Evolutionary conservation across 2,797 vertebrate species (phyloP).

Genomic region (Chelmon rostratus): DNA sequence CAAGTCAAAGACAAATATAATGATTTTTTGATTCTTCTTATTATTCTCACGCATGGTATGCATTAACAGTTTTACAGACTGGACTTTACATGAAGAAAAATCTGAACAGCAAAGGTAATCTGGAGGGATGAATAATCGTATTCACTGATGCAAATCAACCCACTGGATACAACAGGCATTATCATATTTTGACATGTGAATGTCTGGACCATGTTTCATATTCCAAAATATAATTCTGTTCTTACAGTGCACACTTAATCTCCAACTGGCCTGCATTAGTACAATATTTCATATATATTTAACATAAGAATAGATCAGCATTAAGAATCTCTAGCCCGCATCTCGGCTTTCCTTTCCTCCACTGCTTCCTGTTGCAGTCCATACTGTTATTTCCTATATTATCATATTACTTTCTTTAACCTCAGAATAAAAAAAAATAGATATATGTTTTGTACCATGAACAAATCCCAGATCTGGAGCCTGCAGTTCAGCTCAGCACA

Average conservation of each 20-base stretch:
- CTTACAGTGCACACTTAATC: not conserved
- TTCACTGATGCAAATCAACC: not conserved
- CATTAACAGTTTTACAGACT: not conserved
- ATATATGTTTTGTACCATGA: too few species aligned
- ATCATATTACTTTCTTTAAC: not conserved
- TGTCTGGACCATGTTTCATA: too few species aligned
- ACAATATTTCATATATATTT: too few species aligned
- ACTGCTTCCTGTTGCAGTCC: too few species aligned
- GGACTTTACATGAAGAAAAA: not conserved
- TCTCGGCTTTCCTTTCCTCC: too few species aligned
- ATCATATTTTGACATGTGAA: not conserved
- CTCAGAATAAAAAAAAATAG: too few species aligned
- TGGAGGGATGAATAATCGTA: not conserved
- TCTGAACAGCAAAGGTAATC: not conserved
- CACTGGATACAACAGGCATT: not conserved
- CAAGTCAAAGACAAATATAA: constrained; percentile 1
- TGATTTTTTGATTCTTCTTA: not conserved
- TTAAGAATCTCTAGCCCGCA: too few species aligned
- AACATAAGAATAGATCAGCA: too few species aligned
- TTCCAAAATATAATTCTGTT: too few species aligned
- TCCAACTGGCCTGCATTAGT: too few species aligned
- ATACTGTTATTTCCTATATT: too few species aligned
- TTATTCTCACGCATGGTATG: not conserved
- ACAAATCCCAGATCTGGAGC: not conserved
- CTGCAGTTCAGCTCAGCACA: not conserved